Evolutionary conservation across 2,113 vertebrate species (phyloP).

Genomic region (Dipodomys ordii): DNA sequence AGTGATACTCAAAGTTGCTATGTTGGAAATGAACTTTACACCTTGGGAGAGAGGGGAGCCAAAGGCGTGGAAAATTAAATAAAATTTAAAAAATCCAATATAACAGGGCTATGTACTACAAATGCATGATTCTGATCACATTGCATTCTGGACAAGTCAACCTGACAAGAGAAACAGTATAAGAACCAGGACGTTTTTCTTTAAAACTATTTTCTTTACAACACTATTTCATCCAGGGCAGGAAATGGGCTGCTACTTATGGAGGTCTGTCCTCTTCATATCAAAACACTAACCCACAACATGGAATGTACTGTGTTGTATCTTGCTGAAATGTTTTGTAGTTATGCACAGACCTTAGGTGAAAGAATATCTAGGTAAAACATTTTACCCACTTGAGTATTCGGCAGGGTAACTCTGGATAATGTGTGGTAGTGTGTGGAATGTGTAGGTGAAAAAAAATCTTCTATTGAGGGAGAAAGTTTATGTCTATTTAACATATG

Average conservation of each 20-base stretch:
- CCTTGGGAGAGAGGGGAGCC: too few species aligned
- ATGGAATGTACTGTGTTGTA: neutral
- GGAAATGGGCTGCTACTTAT: neutral
- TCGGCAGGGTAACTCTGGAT: neutral
- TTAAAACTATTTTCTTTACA: too few species aligned
- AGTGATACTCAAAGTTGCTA: too few species aligned
- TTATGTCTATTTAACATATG: neutral
- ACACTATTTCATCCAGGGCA: neutral
- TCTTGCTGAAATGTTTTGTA: slow-evolving; percentile 1
- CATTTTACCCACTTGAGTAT: neutral
- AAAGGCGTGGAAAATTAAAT: too few species aligned
- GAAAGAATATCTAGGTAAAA: slow-evolving; percentile 32
- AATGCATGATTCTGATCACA: neutral
- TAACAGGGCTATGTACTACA: too few species aligned
- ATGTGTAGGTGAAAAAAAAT: neutral
- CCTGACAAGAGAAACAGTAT: too few species aligned
- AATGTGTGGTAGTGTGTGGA: neutral
- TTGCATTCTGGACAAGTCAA: neutral
- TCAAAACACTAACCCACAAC: neutral
- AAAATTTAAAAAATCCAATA: too few species aligned
- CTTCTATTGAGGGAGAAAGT: neutral
- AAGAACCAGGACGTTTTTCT: neutral
- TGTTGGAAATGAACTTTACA: too few species aligned
- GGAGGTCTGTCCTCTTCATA: neutral
- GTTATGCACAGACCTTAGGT: neutral